Evolutionary conservation across 1,140 invertebrate species (phyloP), one percentile per base, ranked within the genome.

Genomic region (Anagrus nilaparvatae): DNA sequence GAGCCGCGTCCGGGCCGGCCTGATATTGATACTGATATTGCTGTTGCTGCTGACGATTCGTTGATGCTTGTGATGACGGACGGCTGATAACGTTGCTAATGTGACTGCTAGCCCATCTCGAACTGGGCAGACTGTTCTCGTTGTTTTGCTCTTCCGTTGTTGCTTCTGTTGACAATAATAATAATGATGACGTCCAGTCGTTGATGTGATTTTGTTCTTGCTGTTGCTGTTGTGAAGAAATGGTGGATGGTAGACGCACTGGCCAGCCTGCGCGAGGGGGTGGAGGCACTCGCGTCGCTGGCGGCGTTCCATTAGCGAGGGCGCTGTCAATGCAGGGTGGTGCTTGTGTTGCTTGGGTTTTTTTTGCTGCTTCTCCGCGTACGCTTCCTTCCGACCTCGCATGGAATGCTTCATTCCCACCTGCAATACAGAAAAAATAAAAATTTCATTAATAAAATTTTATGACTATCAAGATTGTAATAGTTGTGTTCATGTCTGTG

Each of bases 241-340:
- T 36, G 44, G 43, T 47, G 53, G 30, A 43, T 51, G 44, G 48
- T 56, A 40, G 48, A 44, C 71, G 73, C 70, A 64, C 63, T 62
- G 62, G 51, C 61, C 63, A 61, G 54, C 62, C 60, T 53, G 60
- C 63, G 49, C 65, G 63, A 63, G 63, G 57, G n/a, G n/a, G n/a
- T 61, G 60, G 57, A 62, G 54, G 64, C 67, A 67, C 69, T 71
- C 71, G 53, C 65, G 66, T 66, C 67, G 71, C 67, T 70, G 71
- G 63, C 66, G 71, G 63, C 66, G 71, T 73, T 74, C 71, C 74
- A 72, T 76, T 70, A 69, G 74, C 70, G 69, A 71, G 67, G 68
- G 5, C 24, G 24, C 12, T 25, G 24, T 7, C 24, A 12, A 12
- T 25, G 24, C 24, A 7, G 6, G 6, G 24, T 7, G 6, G 24